A percentile compares a stretch with the other conserved stretches of the same genome.
Evolutionary conservation across 2,113 vertebrate species (phyloP).

Genomic region (Furnarius figulus): DNA sequence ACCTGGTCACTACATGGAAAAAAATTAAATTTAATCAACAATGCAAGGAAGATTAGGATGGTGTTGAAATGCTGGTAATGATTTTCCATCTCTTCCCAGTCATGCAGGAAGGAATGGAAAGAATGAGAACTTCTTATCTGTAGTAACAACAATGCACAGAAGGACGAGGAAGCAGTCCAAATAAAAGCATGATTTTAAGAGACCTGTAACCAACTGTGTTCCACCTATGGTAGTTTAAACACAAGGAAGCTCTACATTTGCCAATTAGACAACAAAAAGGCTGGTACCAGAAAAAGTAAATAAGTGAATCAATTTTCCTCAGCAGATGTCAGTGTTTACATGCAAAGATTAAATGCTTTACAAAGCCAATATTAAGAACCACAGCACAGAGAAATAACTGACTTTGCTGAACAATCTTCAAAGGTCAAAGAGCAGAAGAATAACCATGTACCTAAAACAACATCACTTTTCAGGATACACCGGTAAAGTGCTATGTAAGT

Average conservation of each 20-base stretch:
- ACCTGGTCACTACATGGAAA: neutral
- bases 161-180: neutral
- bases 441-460: neutral
- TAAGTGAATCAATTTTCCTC: neutral
- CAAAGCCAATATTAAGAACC: neutral
- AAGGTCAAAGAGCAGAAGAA: neutral
- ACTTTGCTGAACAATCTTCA: neutral
- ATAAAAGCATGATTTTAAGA: neutral
- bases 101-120: neutral
- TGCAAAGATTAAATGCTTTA: neutral
- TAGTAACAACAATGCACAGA: neutral
- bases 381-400: neutral
- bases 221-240: neutral
- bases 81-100: neutral
- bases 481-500: neutral
- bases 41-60: neutral
- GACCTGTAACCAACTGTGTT: neutral
- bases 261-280: neutral
- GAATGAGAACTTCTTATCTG: neutral
- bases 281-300: neutral
- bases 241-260: neutral
- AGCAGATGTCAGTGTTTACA: neutral
- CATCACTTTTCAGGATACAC: neutral
- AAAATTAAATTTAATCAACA: neutral
- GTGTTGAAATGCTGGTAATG: neutral